These are phyloP conservation scores for Hydrocynus forskahlii DNA, from an alignment of 2,797 vertebrate species.

Conservation along the genomic window DNA sequence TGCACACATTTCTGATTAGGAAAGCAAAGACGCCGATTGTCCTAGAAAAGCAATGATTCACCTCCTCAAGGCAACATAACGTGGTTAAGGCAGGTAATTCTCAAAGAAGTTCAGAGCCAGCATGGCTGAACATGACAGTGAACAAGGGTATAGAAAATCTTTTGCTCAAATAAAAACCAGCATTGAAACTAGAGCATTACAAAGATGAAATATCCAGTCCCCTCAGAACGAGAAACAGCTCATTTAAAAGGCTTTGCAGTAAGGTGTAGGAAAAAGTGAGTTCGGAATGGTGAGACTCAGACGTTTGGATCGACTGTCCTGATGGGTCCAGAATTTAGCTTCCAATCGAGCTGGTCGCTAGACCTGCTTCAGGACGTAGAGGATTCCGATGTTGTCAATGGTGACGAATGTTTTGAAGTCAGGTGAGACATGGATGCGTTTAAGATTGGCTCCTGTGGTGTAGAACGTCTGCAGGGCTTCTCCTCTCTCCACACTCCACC, in stretches of 20 bases:
- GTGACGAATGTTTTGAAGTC: slow-evolving; percentile 91
- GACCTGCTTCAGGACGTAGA: slow-evolving; percentile 89
- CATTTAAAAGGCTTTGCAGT: slow-evolving; percentile 8
- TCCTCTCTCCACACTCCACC: slow-evolving; percentile 88
- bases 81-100: slow-evolving; percentile 11
- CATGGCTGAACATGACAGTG: neutral
- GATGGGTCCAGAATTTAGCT: neutral
- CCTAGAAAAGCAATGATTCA: slow-evolving; percentile 36
- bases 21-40: slow-evolving; percentile 35
- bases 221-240: neutral
- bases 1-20: slow-evolving; percentile 18
- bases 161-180: neutral
- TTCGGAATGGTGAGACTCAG: neutral
- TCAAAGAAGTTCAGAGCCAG: slow-evolving; percentile 3
- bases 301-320: no score
- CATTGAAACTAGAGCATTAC: neutral
- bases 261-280: neutral
- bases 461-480: slow-evolving; percentile 92
- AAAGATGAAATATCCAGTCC: neutral
- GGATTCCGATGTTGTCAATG: slow-evolving; percentile 93
- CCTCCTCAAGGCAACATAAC: neutral
- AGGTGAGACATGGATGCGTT: slow-evolving; percentile 87
- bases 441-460: slow-evolving; percentile 87
- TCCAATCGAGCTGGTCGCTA: slow-evolving; percentile 52
- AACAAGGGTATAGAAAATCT: neutral